These are phyloP conservation scores for Lissocephala sabroskyi DNA, from an alignment of 2,888 invertebrate genomes.

Conservation along the genomic window DNA sequence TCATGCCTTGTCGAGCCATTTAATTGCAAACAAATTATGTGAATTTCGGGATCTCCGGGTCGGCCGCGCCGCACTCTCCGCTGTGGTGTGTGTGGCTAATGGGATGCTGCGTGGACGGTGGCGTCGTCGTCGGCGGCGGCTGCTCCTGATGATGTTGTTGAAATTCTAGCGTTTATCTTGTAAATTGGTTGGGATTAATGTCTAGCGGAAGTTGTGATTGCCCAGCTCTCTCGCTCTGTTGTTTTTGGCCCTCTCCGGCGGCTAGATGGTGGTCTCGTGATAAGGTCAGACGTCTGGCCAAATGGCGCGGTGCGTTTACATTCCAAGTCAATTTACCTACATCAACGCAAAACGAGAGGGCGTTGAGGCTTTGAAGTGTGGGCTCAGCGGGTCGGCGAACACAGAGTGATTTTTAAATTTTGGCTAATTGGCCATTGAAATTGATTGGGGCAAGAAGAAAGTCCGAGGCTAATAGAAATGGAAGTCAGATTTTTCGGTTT, in stretches of 20 bases:
- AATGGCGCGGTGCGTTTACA: slow-evolving; percentile 34
- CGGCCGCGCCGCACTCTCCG: slow-evolving; percentile 1
- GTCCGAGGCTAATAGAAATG: too few relatives aligned
- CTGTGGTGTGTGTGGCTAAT: slow-evolving; percentile 37
- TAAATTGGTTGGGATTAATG: slow-evolving; percentile 61
- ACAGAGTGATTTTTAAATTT: not conserved
- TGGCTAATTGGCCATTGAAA: not conserved
- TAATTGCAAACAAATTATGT: slow-evolving; percentile 65
- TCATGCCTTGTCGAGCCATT: slow-evolving; percentile 64
- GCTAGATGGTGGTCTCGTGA: slow-evolving; percentile 23
- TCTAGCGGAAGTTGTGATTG: slow-evolving; percentile 59
- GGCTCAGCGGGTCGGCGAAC: slow-evolving; percentile 13
- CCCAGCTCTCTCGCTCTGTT: too few relatives aligned
- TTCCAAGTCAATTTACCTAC: slow-evolving; percentile 44
- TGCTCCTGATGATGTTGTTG: slow-evolving; percentile 57
- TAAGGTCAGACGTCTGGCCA: slow-evolving; percentile 18
- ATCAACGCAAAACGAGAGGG: slow-evolving; percentile 38
- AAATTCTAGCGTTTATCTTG: slow-evolving; percentile 60
- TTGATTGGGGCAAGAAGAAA: too few relatives aligned
- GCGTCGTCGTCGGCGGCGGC: slow-evolving; percentile 14
- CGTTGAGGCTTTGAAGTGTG: slow-evolving; percentile 37
- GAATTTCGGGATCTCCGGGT: not conserved
- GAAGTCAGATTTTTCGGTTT: too few relatives aligned
- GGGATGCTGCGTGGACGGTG: slow-evolving; percentile 20
- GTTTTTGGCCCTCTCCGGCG: slow-evolving; percentile 28